Evolutionary conservation across 2,113 vertebrate genomes (phyloP), one percentile per base, ranked within the genome.

Genomic region (Agapornis roseicollis): DNA sequence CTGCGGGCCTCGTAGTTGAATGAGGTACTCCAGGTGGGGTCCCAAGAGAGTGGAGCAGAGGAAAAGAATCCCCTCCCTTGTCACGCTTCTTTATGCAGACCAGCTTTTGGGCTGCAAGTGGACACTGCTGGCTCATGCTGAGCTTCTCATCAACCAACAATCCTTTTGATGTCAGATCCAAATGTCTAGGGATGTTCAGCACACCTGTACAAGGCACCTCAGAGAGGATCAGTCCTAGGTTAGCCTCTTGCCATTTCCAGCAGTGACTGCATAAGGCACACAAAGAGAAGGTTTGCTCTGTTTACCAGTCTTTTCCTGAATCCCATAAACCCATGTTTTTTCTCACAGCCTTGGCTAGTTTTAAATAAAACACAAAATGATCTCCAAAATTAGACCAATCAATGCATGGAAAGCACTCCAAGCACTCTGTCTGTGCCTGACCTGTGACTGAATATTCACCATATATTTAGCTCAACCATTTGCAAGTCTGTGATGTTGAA

Each of bases 401-500:
- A 20, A 89, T 92, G 73, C 83, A 85, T 0, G 0, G 83, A 88
- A 79, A 78, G 64, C 47, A 71, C 81, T 95, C 82, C 19, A 53
- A 80, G 49, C 73, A 50, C 60, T 25, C 89, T 56, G 14, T 46
- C 58, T 37, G 65, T 77, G 66, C 28, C 93, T 83, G 92, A 94
- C 83, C 80, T 85, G 61, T 70, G 88, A 42, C 80, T 89, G 76
- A 94, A 89, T 80, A 61, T 60, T 94, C 96, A 78, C 74, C 63
- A 56, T 93, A 95, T 94, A 97, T 97, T 97, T 96, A 96, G 93
- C 95, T 95, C 90, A 82, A 65, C 72, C 80, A 93, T 93, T 95
- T 96, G 80, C 82, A 86, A 96, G 78, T 39, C 81, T 85, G 77
- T 88, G 89, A 95, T 96, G 94, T 94, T 14, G 56, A 97, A 91